A percentile compares a stretch with the other conserved stretches of the same genome.
These are phyloP conservation scores for Drosophila eohydei DNA, from an alignment of 2,888 invertebrate genomes.

Conservation along the genomic window DNA sequence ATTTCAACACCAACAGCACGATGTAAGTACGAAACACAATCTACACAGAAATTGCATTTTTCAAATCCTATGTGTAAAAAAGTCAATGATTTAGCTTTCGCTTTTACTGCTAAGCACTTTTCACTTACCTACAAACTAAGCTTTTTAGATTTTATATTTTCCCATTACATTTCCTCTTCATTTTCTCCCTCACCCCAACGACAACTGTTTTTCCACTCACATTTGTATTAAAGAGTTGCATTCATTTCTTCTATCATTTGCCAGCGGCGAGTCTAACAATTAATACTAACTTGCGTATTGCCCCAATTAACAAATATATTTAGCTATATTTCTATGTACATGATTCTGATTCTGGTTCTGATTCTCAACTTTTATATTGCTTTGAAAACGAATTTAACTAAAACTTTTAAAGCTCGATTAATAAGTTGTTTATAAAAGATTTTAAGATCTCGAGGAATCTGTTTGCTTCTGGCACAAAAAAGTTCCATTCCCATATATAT, in stretches of 20 bases:
- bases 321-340: not conserved
- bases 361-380: not conserved
- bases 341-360: not conserved
- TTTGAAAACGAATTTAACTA: not conserved
- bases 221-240: constrained; percentile 1
- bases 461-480: not conserved
- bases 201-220: not conserved
- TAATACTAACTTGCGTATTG: not conserved
- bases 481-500: not conserved
- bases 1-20: constrained; percentile 84
- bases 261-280: not conserved
- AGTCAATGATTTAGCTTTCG: constrained; percentile 61
- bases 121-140: constrained; percentile 44
- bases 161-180: not conserved
- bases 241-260: constrained; percentile 1
- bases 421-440: not conserved
- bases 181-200: not conserved
- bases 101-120: constrained; percentile 55
- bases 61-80: constrained; percentile 57
- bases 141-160: constrained; percentile 44
- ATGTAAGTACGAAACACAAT: constrained; percentile 85
- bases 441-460: not conserved
- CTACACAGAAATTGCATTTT: constrained; percentile 73
- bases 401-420: not conserved
- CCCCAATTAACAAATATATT: too few relatives aligned